Conservation (phyloP, 2,113 vertebrate species). For the Chionis minor region DNA sequence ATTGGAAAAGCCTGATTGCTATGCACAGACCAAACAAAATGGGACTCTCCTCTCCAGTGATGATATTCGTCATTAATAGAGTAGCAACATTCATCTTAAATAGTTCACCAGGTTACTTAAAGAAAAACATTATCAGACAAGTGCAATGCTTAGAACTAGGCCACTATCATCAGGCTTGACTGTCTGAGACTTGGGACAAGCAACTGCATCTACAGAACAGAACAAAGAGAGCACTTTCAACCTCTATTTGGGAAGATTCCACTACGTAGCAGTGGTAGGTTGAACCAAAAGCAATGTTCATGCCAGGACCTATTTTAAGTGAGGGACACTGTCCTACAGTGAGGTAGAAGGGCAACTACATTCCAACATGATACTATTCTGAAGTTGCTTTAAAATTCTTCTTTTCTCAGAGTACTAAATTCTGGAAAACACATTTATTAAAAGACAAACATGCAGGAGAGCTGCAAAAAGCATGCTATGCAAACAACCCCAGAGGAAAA, state of each 20-base stretch:
- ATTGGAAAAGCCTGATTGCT: not conserved
- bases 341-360: not conserved
- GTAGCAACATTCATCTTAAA: not conserved
- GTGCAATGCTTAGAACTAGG: not conserved
- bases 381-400: not conserved
- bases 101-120: not conserved
- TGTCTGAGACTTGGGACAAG: not conserved
- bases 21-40: not conserved
- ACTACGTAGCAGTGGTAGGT: not conserved
- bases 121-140: not conserved
- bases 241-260: not conserved
- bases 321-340: not conserved
- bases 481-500: not conserved
- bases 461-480: not conserved
- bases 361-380: not conserved
- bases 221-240: not conserved
- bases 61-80: not conserved
- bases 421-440: conserved; percentile 30
- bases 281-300: not conserved
- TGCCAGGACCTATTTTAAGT: not conserved
- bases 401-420: not conserved
- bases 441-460: not conserved
- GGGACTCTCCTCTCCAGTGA: not conserved
- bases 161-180: not conserved
- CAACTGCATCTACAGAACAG: not conserved